Conservation (phyloP, 2,888 invertebrate species). For the Autographa pulchrina region DNA sequence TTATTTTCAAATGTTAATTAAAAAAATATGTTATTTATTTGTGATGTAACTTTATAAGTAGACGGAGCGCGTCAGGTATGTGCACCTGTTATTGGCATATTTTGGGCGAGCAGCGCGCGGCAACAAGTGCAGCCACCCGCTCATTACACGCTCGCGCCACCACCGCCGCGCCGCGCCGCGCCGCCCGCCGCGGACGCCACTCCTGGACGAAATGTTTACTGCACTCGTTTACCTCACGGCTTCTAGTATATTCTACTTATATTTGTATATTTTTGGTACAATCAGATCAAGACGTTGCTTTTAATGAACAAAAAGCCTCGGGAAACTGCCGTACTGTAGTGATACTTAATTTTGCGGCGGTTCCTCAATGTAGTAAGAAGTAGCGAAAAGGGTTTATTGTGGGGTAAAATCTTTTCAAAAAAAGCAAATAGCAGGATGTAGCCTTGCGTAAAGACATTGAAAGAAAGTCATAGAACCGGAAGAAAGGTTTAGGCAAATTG, state of each 20-base stretch:
- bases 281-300: no score
- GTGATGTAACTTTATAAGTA: neutral
- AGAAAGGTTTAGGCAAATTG: neutral
- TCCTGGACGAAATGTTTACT: neutral
- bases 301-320: neutral
- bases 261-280: no score
- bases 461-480: neutral
- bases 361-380: neutral
- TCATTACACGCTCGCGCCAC: constrained; percentile 36
- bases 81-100: constrained; percentile 34
- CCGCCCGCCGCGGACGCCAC: constrained; percentile 7
- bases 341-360: neutral
- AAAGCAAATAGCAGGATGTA: no score
- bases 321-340: no score
- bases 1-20: no score
- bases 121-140: constrained; percentile 64
- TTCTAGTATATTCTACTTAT: neutral
- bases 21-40: no score
- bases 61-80: constrained; percentile 6
- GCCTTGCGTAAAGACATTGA: neutral
- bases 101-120: constrained; percentile 23
- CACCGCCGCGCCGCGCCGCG: constrained; percentile 12
- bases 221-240: neutral
- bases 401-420: no score
- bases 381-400: neutral